Percentiles rank a stretch among this genome's conserved stretches.
phyloP scores from a whole-genome alignment of 2,888 invertebrate species.

The Melinaea menophilus region DNA sequence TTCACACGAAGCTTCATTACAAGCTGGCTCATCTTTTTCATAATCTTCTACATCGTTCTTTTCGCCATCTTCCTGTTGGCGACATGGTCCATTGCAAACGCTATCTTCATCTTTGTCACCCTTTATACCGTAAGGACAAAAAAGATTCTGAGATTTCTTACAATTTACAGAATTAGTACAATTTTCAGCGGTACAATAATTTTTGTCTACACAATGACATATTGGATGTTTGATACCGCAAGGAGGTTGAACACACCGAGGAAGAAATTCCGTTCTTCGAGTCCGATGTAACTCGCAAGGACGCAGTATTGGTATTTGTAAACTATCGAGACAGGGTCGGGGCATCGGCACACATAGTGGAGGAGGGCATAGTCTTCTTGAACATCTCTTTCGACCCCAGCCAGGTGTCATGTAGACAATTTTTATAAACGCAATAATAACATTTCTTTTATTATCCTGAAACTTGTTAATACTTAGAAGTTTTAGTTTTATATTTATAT shows the following conservation, averaged over 20 bases:
- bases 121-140: neutral
- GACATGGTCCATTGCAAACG: neutral
- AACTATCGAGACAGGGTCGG: conserved; percentile 31
- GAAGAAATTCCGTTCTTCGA: neutral
- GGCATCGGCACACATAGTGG: conserved; percentile 18
- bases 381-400: conserved; percentile 15
- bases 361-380: conserved; percentile 8
- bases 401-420: conserved; percentile 18
- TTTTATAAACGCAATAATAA: neutral
- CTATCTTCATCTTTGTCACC: neutral
- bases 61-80: neutral
- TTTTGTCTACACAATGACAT: conserved; percentile 20
- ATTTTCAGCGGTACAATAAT: conserved; percentile 22
- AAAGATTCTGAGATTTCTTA: neutral
- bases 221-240: conserved; percentile 10
- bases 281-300: neutral
- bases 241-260: conserved; percentile 1
- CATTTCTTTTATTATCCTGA: neutral
- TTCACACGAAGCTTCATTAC: neutral
- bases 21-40: neutral
- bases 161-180: conserved; percentile 19
- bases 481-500: too few species aligned
- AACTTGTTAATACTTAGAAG: too few species aligned
- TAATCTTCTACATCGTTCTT: conserved; percentile 5
- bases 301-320: conserved; percentile 14